Evolutionary conservation across 2,797 vertebrate genomes (phyloP), one percentile per base, ranked within the genome.

Genomic region (Pterois miles): DNA sequence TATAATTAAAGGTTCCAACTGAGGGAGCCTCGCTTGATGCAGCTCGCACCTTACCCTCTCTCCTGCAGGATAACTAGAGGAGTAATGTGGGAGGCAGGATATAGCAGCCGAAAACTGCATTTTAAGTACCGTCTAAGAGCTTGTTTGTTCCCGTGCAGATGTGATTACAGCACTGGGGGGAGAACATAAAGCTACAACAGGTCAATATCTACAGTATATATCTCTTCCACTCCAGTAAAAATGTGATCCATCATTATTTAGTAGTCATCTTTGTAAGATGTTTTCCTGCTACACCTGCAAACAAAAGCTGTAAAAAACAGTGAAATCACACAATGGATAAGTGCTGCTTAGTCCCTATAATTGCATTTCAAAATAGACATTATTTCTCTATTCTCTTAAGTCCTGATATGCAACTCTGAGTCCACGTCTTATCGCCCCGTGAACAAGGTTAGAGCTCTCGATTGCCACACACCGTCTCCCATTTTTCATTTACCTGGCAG

Each of bases 1-100:
- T 94, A 94, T 96, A 96, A 96, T 96, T 96, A 96, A 95, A 96
- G 95, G 95, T 96, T 96, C 95, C 93, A 86, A 95, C 89, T 94
- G 94, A 96, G 92, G 81, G 93, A 94, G 85, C 89, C 84, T 90
- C 85, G 85, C 91, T 89, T 92, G 94, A 95, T 93, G 91, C 93
- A 92, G 86, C 86, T 85, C 86, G 88, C 86, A 91, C 92, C 85
- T 90, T 90, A 88, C 89, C 43, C 87, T 91, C 85, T 89, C 85
- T 83, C 76, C 84, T 81, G 86, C 86, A 75, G 86, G 82, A 91
- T 91, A 90, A 87, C 84, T 68, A 54, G 82, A 85, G 67, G 82
- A 86, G 72, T 79, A 81, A 74, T 80, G 84, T 71, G 68, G 66
- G 69, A 86, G 77, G 79, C 74, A 82, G 79, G 82, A 76, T 63